Evolutionary conservation across 2,888 invertebrate genomes (phyloP), one percentile per base, ranked within the genome.

Genomic region (Lagria hirta): DNA sequence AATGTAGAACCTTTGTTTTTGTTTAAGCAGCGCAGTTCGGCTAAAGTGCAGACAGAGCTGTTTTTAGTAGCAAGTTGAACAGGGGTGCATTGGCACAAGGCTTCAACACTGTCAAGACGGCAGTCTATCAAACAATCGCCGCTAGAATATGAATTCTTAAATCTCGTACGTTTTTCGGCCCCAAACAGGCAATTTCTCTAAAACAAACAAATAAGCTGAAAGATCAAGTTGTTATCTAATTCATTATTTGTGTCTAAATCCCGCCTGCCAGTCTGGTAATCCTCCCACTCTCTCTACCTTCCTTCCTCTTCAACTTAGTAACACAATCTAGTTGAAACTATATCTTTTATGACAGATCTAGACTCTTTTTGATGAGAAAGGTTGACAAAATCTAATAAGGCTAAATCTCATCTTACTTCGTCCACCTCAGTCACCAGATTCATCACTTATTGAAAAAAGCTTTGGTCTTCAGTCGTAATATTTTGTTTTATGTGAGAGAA

Each of bases 91-190:
- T 40, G 21, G 21, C 40, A 40, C 14, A 40, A 8, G n/a, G 30
- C 40, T 10, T 15, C 6, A 5, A 13, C 11, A n/a, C 40, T 40
- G 4, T 16, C 12, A 16, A 30, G 8, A n/a, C 40, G 22, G 21
- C 40, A 40, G 6, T 29, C 40, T 7, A 40, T 17, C 8, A 27
- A 16, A 16, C 40, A 40, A 10, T 40, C 40, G 11, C 40, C 30
- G 10, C 30, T 29, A 1, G 40, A 40, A 16, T 40, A 40, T 3
- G 18, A 7, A 1, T 12, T 13, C 2, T 12, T 10, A 2, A 40
- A 40, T 11, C 7, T 23, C 7, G 22, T 37, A 1, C 1, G 4
- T 37, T 16, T 12, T 37, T 37, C 37, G 1, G 8, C 8, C 13
- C 28, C 28, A 13, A 37, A 37, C 3, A 37, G 17, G 14, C 36